Conservation (phyloP, 2,113 vertebrate species). For the Andinoacara biseriatus region DNA sequence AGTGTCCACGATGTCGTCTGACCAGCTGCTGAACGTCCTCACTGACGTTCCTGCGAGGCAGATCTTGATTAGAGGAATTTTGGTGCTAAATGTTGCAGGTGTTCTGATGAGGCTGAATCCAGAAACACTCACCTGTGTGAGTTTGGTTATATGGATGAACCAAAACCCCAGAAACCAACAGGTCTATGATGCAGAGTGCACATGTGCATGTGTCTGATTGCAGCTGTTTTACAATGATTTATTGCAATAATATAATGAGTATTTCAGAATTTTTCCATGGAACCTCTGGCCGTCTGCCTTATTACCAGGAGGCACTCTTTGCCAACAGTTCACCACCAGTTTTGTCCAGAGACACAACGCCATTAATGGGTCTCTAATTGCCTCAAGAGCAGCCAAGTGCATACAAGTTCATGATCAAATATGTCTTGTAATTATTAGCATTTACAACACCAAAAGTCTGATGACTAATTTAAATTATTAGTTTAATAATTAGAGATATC, state of each 20-base stretch:
- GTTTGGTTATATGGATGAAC: too few species aligned
- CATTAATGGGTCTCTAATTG: not conserved
- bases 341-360: not conserved
- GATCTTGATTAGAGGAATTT: not conserved
- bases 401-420: not conserved
- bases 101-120: not conserved
- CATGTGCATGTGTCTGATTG: too few species aligned
- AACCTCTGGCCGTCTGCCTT: not conserved
- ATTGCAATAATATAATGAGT: not conserved
- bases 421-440: not conserved
- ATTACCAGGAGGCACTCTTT: not conserved
- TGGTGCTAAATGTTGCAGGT: not conserved
- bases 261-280: not conserved
- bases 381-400: not conserved
- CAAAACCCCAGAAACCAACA: too few species aligned
- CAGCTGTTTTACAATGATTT: not conserved
- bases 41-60: not conserved
- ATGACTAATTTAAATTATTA: not conserved
- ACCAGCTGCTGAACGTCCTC: not conserved
- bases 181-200: too few species aligned
- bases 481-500: not conserved
- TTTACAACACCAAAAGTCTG: not conserved
- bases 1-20: not conserved
- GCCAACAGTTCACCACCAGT: not conserved
- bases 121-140: rapidly evolving